A percentile compares a stretch with the other conserved stretches of the same genome.
Conservation (phyloP, 1,140 invertebrate species). For the Bombus confusus region DNA sequence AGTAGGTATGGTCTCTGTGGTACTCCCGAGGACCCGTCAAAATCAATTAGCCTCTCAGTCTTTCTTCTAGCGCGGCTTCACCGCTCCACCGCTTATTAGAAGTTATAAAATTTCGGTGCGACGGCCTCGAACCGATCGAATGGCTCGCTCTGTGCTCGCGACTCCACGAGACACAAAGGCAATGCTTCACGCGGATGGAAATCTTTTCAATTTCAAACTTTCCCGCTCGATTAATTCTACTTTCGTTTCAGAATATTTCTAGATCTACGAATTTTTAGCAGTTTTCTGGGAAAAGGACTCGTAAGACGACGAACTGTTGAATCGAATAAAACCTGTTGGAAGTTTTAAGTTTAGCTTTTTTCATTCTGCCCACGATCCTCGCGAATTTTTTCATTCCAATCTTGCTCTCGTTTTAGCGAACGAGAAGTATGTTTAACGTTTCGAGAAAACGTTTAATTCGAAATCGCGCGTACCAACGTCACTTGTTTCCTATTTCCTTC, state of each 20-base stretch:
- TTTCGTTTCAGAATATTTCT: too few species aligned
- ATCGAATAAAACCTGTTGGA: too few species aligned
- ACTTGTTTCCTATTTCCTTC: too few species aligned
- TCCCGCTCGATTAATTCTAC: neutral
- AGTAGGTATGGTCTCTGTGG: conserved; percentile 63
- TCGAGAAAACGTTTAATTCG: too few species aligned
- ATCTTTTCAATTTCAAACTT: conserved; percentile 14
- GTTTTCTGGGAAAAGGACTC: too few species aligned
- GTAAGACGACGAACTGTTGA: too few species aligned
- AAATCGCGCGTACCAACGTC: too few species aligned
- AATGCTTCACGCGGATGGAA: neutral
- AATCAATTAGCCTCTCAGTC: conserved; percentile 71
- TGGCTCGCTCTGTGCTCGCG: conserved; percentile 31
- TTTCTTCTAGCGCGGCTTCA: conserved; percentile 63
- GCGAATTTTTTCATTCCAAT: too few species aligned
- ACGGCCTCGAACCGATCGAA: conserved; percentile 59
- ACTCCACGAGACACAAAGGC: conserved; percentile 8
- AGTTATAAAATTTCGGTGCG: conserved; percentile 71
- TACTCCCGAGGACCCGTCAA: conserved; percentile 68
- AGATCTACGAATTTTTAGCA: too few species aligned
- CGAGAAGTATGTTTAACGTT: too few species aligned
- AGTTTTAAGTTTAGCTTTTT: too few species aligned
- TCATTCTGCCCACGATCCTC: too few species aligned
- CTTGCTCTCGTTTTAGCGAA: neutral
- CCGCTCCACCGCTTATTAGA: conserved; percentile 69